phyloP scores from a whole-genome alignment of 2,888 invertebrate species.

The Eumerus sabulonum region DNA sequence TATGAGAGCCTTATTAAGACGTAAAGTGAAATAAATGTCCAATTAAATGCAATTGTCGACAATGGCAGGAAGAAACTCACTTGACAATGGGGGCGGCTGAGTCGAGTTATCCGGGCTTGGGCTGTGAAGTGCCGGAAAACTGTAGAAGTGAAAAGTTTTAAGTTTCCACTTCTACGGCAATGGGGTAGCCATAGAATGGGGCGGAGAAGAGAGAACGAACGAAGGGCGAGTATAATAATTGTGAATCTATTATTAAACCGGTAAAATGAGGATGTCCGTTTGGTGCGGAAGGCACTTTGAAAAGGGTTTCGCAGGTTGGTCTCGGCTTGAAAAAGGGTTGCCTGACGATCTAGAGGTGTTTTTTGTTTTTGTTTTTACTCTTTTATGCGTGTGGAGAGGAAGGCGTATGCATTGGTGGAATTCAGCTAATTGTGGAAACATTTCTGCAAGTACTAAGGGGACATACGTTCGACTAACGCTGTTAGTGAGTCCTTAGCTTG shows the following conservation, averaged over 20 bases:
- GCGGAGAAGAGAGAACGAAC: not conserved
- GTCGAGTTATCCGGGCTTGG: not conserved
- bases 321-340: constrained; percentile 18
- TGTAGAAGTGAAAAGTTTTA: constrained; percentile 45
- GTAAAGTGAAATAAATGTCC: constrained; percentile 67
- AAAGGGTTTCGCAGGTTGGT: constrained; percentile 21
- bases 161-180: constrained; percentile 9
- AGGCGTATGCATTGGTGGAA: constrained; percentile 19
- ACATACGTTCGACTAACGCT: constrained; percentile 31
- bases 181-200: not conserved
- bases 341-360: not conserved
- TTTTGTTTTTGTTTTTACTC: not conserved
- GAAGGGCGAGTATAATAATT: constrained; percentile 41
- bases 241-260: constrained; percentile 64
- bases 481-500: no score
- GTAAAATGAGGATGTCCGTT: constrained; percentile 56
- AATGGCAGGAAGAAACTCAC: constrained; percentile 39
- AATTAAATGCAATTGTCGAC: constrained; percentile 67
- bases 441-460: constrained; percentile 26
- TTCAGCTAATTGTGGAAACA: constrained; percentile 40
- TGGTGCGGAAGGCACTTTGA: constrained; percentile 26
- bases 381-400: no score
- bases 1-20: constrained; percentile 41
- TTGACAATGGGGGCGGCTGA: constrained; percentile 3
- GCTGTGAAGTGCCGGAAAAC: constrained; percentile 34